A percentile compares a stretch with the other conserved stretches of the same genome.
Evolutionary conservation across 1,140 invertebrate genomes (phyloP).

Genomic region (Anagrus nilaparvatae): DNA sequence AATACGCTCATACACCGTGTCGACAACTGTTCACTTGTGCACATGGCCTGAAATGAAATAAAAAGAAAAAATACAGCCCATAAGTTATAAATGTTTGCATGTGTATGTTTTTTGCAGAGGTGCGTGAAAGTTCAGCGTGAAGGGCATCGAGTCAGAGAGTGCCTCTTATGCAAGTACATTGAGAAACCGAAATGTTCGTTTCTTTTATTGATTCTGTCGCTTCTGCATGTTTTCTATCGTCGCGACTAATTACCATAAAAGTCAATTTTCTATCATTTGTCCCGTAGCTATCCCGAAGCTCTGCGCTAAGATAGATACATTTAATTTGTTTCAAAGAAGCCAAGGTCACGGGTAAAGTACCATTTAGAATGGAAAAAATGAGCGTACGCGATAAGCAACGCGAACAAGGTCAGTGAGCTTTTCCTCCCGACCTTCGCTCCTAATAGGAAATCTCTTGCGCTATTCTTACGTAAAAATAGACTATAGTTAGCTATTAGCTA

Average conservation of each 20-base stretch:
- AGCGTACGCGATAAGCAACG: constrained; percentile 1
- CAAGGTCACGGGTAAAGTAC: background rate
- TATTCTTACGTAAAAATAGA: constrained; percentile 1
- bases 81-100: no score
- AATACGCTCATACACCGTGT: no score
- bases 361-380: constrained; percentile 1
- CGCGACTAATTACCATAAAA: background rate
- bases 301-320: background rate
- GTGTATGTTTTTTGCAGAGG: no score
- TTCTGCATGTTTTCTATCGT: background rate
- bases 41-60: no score
- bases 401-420: background rate
- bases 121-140: no score
- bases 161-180: no score
- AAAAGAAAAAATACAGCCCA: no score
- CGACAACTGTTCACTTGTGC: no score
- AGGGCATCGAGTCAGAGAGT: no score
- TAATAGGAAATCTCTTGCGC: constrained; percentile 1
- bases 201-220: background rate
- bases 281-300: background rate
- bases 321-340: background rate
- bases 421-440: background rate
- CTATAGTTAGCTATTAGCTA: no score
- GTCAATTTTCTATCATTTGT: background rate
- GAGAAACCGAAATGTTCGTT: no score